A percentile compares a stretch with the other conserved stretches of the same genome.
Evolutionary conservation across 2,888 invertebrate genomes (phyloP).

Genomic region (Cynaeus angustus): DNA sequence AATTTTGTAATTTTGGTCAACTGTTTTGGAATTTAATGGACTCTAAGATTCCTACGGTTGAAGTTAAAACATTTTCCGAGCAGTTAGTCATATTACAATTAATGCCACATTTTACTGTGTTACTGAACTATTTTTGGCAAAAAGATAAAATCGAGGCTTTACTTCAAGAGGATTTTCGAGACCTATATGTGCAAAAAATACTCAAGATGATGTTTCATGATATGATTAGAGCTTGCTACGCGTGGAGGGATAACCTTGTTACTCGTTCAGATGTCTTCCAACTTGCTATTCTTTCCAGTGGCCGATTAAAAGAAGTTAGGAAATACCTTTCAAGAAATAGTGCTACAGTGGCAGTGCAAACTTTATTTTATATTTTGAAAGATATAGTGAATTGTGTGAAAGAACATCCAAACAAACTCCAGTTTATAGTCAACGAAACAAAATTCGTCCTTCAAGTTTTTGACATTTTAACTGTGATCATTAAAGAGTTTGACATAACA

Average conservation of each 20-base stretch:
- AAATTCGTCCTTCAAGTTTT: conserved; percentile 63
- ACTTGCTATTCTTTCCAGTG: no score
- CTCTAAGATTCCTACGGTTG: conserved; percentile 41
- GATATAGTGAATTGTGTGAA: background rate
- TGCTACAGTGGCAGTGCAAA: no score
- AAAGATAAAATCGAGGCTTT: no score
- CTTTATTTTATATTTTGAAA: background rate
- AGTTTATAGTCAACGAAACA: background rate
- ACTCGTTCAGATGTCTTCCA: no score
- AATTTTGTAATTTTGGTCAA: conserved; percentile 67
- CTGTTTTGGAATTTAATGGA: conserved; percentile 68
- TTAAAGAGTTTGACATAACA: conserved; percentile 81
- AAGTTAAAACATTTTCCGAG: background rate
- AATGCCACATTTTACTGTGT: conserved; percentile 61
- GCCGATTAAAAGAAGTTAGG: no score
- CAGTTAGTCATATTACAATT: background rate
- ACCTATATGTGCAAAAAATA: no score
- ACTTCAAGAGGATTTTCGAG: no score
- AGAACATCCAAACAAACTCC: background rate
- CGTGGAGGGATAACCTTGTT: no score
- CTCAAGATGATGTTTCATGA: no score
- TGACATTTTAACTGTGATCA: conserved; percentile 78
- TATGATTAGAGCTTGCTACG: no score
- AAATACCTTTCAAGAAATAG: no score
- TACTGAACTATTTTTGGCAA: no score